These are phyloP conservation scores for Sphaeramia orbicularis DNA, from an alignment of 2,797 vertebrate genomes.

Conservation along the genomic window DNA sequence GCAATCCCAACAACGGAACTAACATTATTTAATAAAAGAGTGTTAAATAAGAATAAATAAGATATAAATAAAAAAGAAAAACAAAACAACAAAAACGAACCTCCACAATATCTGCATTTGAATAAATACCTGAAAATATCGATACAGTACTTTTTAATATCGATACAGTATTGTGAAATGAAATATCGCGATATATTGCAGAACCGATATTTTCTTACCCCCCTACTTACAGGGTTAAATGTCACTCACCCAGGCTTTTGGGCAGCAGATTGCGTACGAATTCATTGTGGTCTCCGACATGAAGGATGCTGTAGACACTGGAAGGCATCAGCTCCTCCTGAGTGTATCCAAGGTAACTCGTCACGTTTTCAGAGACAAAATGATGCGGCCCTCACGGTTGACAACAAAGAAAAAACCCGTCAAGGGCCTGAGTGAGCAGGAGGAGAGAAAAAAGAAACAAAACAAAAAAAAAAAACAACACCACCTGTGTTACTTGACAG, in stretches of 20 bases:
- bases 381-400: conserved; percentile 94
- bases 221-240: no score
- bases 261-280: conserved; percentile 96
- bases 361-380: conserved; percentile 96
- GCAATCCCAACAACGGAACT: no score
- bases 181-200: no score
- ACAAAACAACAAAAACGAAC: no score
- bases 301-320: conserved; percentile 96
- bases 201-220: no score
- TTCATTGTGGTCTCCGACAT: conserved; percentile 95
- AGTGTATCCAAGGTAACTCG: conserved; percentile 92
- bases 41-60: no score
- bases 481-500: not conserved
- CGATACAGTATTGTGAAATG: no score
- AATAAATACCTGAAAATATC: no score
- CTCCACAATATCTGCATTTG: no score
- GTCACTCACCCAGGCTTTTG: conserved; percentile 92
- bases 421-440: conserved; percentile 86
- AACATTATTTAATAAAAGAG: no score
- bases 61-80: no score
- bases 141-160: no score
- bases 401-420: conserved; percentile 98
- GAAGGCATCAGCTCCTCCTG: conserved; percentile 97
- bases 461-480: not conserved
- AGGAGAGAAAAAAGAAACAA: not conserved